Evolutionary conservation across 2,888 invertebrate species (phyloP), one percentile per base, ranked within the genome.

Genomic region (Sarcophaga rosellei): DNA sequence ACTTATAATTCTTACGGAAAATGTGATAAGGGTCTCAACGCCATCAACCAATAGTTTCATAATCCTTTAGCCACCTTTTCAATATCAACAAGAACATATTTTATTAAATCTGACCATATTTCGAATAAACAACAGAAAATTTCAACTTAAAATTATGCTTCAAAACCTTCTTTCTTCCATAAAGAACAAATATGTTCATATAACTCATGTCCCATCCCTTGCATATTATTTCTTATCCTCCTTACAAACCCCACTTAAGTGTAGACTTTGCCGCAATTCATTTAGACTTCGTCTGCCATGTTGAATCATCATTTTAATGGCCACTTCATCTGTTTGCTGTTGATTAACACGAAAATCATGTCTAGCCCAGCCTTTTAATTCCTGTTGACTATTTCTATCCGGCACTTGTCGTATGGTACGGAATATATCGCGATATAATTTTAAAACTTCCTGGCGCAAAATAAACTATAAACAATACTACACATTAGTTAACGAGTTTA

Each of bases 381-480:
- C 97, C 1, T 93, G 89, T 84, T 95, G 94, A 75, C 96, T 95
- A 1, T 91, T 92, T 88, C 94, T 93, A 91, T 96, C 96, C 1
- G 96, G 95, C 11, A 97, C 95, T 89, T 95, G 93, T 79, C 94
- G 94, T 72, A 96, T 94, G 10, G 96, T 94, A 74, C 95, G 94
- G 88, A 97, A 95, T 85, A 97, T 96, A 87, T 95, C 95, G 88
- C 96, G 94, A 90, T 97, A 97, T 0, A 97, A 92, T 89, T 95
- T 96, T 23, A 97, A 91, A 0, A 97, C 97, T 93, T 97, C 96
- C 93, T 96, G 96, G 15, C 96, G 95, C 47, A 97, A 92, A 92
- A 97, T 95, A 92, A 97, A 97, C 97, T 97, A 92, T 53, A 53
- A 15, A 53, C 12, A 17, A 15, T 47, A 47, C 11, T 47, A 47